Evolutionary conservation across 2,888 invertebrate species (phyloP).

Genomic region (Patella depressa): DNA sequence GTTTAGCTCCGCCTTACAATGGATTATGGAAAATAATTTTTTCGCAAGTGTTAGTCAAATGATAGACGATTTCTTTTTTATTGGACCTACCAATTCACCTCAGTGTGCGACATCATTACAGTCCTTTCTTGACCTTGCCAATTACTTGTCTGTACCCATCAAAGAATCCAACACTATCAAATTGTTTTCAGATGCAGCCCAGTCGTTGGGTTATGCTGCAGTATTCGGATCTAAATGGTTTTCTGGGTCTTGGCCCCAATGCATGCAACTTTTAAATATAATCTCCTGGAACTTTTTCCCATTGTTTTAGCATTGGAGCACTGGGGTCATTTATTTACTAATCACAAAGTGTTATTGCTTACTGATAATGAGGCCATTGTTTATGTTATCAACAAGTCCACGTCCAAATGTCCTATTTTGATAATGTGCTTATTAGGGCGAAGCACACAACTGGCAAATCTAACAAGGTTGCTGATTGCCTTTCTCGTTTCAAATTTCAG

Average conservation of each 20-base stretch:
- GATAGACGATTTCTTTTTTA: neutral
- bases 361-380: too few species aligned
- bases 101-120: neutral
- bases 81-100: neutral
- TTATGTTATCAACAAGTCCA: too few species aligned
- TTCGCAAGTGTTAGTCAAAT: neutral
- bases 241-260: constrained; percentile 3
- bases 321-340: too few species aligned
- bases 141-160: neutral
- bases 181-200: constrained; percentile 12
- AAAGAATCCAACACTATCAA: neutral
- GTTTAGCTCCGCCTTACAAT: constrained; percentile 11
- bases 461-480: too few species aligned
- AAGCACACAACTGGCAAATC: too few species aligned
- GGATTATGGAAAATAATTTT: neutral
- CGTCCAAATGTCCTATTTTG: too few species aligned
- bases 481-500: too few species aligned
- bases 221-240: constrained; percentile 15
- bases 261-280: constrained; percentile 3
- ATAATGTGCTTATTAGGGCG: too few species aligned
- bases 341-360: too few species aligned
- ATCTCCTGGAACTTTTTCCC: constrained; percentile 12
- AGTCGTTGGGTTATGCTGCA: constrained; percentile 13
- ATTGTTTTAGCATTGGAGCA: neutral
- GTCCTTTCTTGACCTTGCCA: neutral